phyloP scores from a whole-genome alignment of 2,888 invertebrate genomes.

The Esperia sulphurella region DNA sequence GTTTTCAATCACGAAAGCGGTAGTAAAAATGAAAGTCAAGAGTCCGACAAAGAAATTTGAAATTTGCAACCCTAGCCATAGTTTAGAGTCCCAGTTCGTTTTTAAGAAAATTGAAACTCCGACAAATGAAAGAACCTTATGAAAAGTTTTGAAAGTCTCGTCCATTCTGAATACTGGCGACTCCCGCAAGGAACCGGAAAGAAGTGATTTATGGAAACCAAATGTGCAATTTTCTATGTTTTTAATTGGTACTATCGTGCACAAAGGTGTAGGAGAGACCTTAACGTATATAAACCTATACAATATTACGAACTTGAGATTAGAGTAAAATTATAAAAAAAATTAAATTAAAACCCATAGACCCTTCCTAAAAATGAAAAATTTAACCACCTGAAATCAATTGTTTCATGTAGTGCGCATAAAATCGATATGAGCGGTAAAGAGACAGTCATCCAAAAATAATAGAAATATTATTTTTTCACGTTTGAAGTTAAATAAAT shows the following conservation, averaged over 20 bases:
- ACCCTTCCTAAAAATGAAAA: too few species aligned
- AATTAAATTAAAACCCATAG: too few species aligned
- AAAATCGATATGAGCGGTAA: too few species aligned
- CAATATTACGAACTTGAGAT: too few species aligned
- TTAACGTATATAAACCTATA: too few species aligned
- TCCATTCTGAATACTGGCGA: slow-evolving; percentile 40
- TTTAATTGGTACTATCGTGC: slow-evolving; percentile 26
- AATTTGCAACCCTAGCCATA: slow-evolving; percentile 47
- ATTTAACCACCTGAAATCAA: too few species aligned
- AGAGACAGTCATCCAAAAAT: too few species aligned
- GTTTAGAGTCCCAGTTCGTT: slow-evolving; percentile 42
- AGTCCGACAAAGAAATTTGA: slow-evolving; percentile 49
- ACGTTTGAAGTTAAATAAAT: too few species aligned
- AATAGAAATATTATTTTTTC: too few species aligned
- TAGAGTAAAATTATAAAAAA: too few species aligned
- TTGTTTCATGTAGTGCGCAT: too few species aligned
- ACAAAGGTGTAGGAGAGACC: neutral
- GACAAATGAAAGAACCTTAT: slow-evolving; percentile 47
- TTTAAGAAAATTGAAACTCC: slow-evolving; percentile 55
- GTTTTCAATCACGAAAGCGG: slow-evolving; percentile 44
- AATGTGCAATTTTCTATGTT: slow-evolving; percentile 21
- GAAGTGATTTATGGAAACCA: slow-evolving; percentile 24
- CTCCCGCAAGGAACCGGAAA: slow-evolving; percentile 1
- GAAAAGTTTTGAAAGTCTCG: slow-evolving; percentile 43
- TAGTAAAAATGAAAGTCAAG: slow-evolving; percentile 52